Evolutionary conservation across 1,140 invertebrate species (phyloP).

Genomic region (Brevipalpus yothersi): DNA sequence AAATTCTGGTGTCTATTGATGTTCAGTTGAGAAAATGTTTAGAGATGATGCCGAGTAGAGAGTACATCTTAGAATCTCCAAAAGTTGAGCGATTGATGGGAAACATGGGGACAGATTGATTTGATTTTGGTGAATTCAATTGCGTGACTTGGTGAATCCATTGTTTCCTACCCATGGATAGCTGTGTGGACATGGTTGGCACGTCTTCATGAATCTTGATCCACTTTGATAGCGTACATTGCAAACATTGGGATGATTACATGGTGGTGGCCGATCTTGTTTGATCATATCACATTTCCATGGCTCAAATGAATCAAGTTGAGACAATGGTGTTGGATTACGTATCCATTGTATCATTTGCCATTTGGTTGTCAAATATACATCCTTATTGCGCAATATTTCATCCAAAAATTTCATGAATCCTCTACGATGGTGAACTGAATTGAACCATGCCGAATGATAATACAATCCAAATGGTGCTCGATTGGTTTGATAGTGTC

Average conservation of each 20-base stretch:
- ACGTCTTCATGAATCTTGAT: conserved; percentile 41
- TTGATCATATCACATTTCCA: conserved; percentile 8
- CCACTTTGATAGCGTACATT: conserved; percentile 9
- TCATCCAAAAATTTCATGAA: conserved; percentile 18
- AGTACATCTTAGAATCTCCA: too few species aligned
- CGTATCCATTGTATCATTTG: conserved; percentile 22
- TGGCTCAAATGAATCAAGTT: conserved; percentile 13
- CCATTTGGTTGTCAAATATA: conserved; percentile 19
- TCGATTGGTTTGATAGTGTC: conserved; percentile 20
- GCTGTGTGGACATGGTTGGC: conserved; percentile 66
- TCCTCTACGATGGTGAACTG: conserved; percentile 14
- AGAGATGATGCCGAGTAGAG: too few species aligned
- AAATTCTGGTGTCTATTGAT: too few species aligned
- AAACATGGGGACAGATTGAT: too few species aligned
- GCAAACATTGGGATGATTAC: conserved; percentile 6
- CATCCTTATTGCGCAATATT: conserved; percentile 18
- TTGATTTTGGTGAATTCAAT: conserved; percentile 1
- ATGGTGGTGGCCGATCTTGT: not conserved
- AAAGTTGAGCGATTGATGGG: too few species aligned
- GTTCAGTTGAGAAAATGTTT: too few species aligned
- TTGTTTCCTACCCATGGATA: conserved; percentile 72
- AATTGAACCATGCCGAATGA: conserved; percentile 19
- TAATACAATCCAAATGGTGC: conserved; percentile 20
- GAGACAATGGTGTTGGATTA: conserved; percentile 15
- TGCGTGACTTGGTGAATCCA: conserved; percentile 3